Base-by-base conservation (phyloP, 2,797 vertebrate species). In the Danio kyathit region DNA sequence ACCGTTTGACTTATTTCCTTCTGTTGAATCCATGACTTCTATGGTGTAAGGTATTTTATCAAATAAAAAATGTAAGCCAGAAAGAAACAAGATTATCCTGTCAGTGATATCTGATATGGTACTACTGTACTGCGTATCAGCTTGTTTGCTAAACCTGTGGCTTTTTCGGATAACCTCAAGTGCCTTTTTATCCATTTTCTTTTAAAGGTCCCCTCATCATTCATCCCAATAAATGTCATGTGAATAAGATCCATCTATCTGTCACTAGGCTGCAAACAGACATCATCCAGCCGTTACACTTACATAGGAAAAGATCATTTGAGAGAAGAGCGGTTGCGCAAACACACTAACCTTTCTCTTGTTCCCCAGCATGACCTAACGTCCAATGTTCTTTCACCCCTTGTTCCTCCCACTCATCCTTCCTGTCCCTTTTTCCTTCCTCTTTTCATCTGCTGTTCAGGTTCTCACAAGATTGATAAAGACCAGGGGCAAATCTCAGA, bases 381-480 rank as follows among this genome's bases (percentile, higher is more conserved):
- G 3, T 54, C 40, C 29, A 52, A 5, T 56, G 59, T 73, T 65
- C 49, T 74, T 48, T 54, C 49, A 73, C 69, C 17, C 63, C 6
- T 0, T 29, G 6, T 61, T 48, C 43, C 73, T 73, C 46, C 51
- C 43, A 76, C 59, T 72, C 57, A 48, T 29, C 64, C 21, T 63
- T 66, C 54, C 52, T 80, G 74, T 75, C 13, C 9, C 2, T n/a
- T 73, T 19, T 74, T 48, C 51, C 21, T 74, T 81, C 17, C 43
- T 60, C 4, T 21, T 57, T 17, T 52, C 38, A 38, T 12, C 73
- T 54, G 76, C 63, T 78, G 19, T 57, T 52, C 12, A 99, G 98
- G 98, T 99, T 90, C 94, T 99, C 91, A 97, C 98, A 75, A 95
- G 97, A 87, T 87, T 99, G 90, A 99, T 99, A 92, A 99, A 99